Evolutionary conservation across 1,140 invertebrate genomes (phyloP), one percentile per base, ranked within the genome.

Genomic region (Mya arenaria): DNA sequence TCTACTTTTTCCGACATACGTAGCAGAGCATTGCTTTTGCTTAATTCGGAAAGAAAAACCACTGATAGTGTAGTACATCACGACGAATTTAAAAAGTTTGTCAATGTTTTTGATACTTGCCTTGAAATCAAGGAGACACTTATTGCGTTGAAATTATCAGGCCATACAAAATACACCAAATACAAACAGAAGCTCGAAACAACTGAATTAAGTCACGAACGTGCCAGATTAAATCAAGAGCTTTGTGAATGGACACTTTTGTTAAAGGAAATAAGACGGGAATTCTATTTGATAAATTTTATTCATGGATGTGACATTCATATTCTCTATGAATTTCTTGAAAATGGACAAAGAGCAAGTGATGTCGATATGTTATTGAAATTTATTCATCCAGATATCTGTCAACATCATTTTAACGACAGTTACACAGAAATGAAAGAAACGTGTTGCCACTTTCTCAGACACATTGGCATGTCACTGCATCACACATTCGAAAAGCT

Each of bases 1-100:
- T 34, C 75, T 1, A 74, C 74, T 71, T 60, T 89, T 10, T 72
- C 65, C 81, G 88, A 89, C 77, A 69, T 89, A 13, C 71, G 82
- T 55, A 89, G 86, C 58, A 69, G 88, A 60, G 84, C 81, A 17
- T 52, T 85, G n/a, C 58, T 85, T 32, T 66, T 85, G 15, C 36
- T 74, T 10, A 85, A 83, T 55, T 60, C 72, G 36, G 84, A 83
- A 68, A n/a, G 73, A 58, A 15, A 55, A 19, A 39, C 32, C 52
- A 15, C 32, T 36, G 58, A 79, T 39, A 73, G 41, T 56, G 66
- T 8, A 19, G 39, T 65, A 4, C 60, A 62, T 10, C 36, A 65
- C 78, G 58, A 28, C 17, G 78, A 84, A 19, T 75, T 83, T 23
- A 60, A 36, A 62, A 23, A 23, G 8, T 85, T 85, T 75, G 56